Conservation (phyloP, 2,888 invertebrate genomes). For the Cancer borealis region DNA sequence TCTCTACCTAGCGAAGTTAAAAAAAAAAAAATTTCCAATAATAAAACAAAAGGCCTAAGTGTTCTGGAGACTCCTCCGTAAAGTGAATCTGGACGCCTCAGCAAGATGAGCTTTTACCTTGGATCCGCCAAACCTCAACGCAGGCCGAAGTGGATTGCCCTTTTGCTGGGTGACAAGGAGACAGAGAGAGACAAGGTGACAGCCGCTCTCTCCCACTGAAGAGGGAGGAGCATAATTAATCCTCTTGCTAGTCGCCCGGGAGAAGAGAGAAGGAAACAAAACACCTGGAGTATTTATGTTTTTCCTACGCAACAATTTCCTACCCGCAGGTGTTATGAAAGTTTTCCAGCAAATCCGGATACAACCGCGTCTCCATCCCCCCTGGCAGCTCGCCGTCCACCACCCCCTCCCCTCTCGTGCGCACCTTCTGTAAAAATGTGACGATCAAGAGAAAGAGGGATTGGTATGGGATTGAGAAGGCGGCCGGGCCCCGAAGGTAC, state of each 20-base stretch:
- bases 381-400: neutral
- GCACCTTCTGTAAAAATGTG: constrained; percentile 57
- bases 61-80: neutral
- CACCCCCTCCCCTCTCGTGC: constrained; percentile 44
- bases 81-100: neutral
- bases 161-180: neutral
- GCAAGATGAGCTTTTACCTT: neutral
- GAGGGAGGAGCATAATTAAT: constrained; percentile 43
- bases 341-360: constrained; percentile 57
- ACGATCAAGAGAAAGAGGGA: constrained; percentile 65
- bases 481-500: constrained; percentile 44
- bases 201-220: neutral
- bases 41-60: neutral
- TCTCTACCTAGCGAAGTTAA: neutral
- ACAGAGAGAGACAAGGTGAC: constrained; percentile 45
- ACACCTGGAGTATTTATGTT: constrained; percentile 52
- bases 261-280: neutral
- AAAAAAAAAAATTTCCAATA: neutral
- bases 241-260: constrained; percentile 36
- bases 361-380: constrained; percentile 32
- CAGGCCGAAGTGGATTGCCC: neutral
- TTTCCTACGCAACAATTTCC: constrained; percentile 49
- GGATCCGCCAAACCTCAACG: neutral
- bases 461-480: constrained; percentile 53
- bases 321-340: constrained; percentile 45